Evolutionary conservation across 2,113 vertebrate genomes (phyloP).

Genomic region (Echinops telfairi): DNA sequence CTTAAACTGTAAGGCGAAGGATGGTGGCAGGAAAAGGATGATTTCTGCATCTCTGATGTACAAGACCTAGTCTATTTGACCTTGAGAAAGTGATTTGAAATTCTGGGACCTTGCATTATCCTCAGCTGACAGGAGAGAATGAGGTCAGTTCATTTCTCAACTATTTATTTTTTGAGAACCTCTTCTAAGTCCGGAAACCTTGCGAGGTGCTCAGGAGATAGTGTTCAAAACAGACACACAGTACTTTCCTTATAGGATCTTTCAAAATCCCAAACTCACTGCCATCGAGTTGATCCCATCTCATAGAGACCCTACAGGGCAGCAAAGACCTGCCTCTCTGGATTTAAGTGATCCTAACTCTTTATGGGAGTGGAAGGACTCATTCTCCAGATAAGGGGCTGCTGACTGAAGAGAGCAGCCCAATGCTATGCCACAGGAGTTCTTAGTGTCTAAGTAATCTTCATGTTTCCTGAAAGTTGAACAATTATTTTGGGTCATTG

Average conservation of each 20-base stretch:
- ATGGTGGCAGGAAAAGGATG: background rate
- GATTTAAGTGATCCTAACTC: too few relatives aligned
- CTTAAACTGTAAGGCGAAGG: background rate
- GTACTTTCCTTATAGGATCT: background rate
- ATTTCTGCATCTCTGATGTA: background rate
- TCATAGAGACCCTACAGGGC: too few relatives aligned
- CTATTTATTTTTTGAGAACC: background rate
- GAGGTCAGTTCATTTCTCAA: background rate
- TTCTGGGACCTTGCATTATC: background rate
- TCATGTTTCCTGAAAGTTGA: background rate
- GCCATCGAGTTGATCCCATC: too few relatives aligned
- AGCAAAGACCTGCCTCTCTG: too few relatives aligned
- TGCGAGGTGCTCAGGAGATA: too few relatives aligned
- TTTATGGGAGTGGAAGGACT: too few relatives aligned
- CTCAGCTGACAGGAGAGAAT: background rate
- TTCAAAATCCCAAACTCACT: fast-evolving
- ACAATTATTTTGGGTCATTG: background rate
- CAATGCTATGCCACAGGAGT: too few relatives aligned
- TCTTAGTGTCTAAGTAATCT: too few relatives aligned
- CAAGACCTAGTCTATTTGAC: background rate
- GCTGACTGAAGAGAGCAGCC: too few relatives aligned
- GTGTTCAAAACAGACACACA: background rate
- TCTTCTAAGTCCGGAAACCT: background rate
- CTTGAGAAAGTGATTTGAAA: background rate
- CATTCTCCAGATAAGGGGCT: too few relatives aligned